phyloP scores from a whole-genome alignment of 1,140 invertebrate species.

The Ips nitidus region DNA sequence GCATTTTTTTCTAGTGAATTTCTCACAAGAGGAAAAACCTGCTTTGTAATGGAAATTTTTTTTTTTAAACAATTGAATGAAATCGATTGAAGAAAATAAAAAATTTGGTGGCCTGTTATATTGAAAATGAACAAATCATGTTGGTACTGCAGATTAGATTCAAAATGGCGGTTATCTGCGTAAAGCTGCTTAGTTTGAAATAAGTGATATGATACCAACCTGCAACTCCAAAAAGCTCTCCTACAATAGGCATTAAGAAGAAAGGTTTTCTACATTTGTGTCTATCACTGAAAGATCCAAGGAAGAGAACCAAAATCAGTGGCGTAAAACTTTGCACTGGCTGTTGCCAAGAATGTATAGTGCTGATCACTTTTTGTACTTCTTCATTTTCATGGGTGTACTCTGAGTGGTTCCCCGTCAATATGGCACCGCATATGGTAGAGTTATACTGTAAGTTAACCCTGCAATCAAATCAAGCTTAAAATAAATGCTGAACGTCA shows the following conservation, averaged over 20 bases:
- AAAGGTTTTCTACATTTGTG: slow-evolving; percentile 54
- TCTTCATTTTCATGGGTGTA: slow-evolving; percentile 40
- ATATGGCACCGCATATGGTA: slow-evolving; percentile 48
- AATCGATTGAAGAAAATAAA: too few relatives aligned
- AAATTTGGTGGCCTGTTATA: too few relatives aligned
- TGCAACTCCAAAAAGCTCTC: slow-evolving; percentile 48
- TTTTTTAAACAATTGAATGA: too few relatives aligned
- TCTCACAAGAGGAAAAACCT: too few relatives aligned
- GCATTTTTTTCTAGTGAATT: too few relatives aligned
- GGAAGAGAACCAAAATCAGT: slow-evolving; percentile 59
- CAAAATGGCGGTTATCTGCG: too few relatives aligned
- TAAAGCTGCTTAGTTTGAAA: not conserved
- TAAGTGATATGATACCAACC: slow-evolving; percentile 39
- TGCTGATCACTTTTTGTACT: slow-evolving; percentile 44
- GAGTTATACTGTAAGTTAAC: slow-evolving; percentile 36
- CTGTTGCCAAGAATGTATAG: slow-evolving; percentile 47
- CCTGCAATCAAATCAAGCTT: slow-evolving; percentile 16
- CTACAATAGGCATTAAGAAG: slow-evolving; percentile 39
- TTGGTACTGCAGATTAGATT: too few relatives aligned
- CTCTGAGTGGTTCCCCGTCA: slow-evolving; percentile 51
- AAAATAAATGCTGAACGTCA: not conserved
- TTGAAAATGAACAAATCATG: too few relatives aligned
- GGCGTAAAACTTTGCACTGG: slow-evolving; percentile 50
- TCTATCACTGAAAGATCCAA: slow-evolving; percentile 64
- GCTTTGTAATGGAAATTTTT: too few relatives aligned